Conservation (phyloP, 2,797 vertebrate species). For the Gobio occitaniae region DNA sequence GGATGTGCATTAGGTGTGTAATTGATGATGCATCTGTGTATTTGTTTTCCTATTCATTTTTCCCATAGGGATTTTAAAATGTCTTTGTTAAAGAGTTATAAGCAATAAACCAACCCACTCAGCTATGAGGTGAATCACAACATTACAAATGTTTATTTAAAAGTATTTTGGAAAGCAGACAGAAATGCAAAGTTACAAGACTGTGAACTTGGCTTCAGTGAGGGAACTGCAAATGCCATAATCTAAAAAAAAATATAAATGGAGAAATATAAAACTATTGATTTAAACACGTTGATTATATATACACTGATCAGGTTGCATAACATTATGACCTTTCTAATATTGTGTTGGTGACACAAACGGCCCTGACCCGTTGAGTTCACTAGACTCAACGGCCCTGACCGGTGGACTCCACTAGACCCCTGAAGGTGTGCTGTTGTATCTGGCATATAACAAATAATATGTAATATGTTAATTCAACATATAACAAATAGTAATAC, state of each 20-base stretch:
- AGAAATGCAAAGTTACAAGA: background rate
- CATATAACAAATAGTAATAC: no score
- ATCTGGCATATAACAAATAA: no score
- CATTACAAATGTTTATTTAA: background rate
- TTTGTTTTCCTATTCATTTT: background rate
- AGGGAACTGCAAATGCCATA: background rate
- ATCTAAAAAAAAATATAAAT: no score
- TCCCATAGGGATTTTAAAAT: background rate
- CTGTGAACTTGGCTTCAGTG: background rate
- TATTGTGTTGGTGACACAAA: no score
- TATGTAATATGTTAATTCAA: no score
- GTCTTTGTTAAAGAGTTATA: background rate
- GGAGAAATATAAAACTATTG: background rate
- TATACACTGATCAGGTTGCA: no score
- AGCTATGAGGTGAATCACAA: background rate
- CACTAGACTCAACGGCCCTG: no score
- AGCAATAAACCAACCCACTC: background rate
- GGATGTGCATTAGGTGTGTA: constrained; percentile 17
- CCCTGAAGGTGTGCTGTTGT: no score
- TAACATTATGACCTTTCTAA: no score
- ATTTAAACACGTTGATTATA: background rate
- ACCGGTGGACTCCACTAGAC: no score
- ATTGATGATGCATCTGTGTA: background rate
- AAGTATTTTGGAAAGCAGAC: background rate
- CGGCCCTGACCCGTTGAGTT: no score